Base-by-base conservation (phyloP, 2,113 vertebrate species). In the Apteryx owenii region DNA sequence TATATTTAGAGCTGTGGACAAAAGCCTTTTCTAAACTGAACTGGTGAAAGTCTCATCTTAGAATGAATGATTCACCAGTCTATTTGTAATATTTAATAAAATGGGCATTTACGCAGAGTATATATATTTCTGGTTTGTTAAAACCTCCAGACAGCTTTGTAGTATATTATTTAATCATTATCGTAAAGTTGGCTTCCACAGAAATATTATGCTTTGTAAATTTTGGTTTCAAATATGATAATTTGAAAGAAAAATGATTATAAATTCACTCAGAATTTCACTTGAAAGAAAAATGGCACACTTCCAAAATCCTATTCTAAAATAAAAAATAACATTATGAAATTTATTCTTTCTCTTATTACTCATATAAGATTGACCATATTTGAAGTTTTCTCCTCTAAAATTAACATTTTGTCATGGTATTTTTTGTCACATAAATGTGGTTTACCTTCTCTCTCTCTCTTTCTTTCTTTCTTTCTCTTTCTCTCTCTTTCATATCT, bases 81-180 rank as follows among this genome's bases (percentile, higher is more conserved):
- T 87, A 78, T 89, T 85, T 96, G 93, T 88, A 85, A 85, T 94
- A 91, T 73, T 93, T 92, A 95, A 95, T 95, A 95, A 95, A 95
- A 61, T 80, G 84, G 58, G 56, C 38, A 64, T 92, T 90, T 96
- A 76, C 78, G 85, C 26, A 85, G 65, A 88, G 19, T 79, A 81
- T 79, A 84, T 65, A 88, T 84, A 93, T 84, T 84, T 79, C 64
- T 84, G 69, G 33, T 95, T 95, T 92, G 73, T 95, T 93, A 83
- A 92, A 95, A 91, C 66, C 62, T 95, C 73, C 76, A 58, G 58
- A 85, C 22, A 72, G 11, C 46, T 44, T 89, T 87, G 22, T 48
- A 87, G 70, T 33, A 69, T 95, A 94, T 92, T 84, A 69, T 95
- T 93, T 92, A 69, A 85, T 75, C 31, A 31, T 69, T 81, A 60